Evolutionary conservation across 2,888 invertebrate species (phyloP).

Genomic region (Resseliella maxima): DNA sequence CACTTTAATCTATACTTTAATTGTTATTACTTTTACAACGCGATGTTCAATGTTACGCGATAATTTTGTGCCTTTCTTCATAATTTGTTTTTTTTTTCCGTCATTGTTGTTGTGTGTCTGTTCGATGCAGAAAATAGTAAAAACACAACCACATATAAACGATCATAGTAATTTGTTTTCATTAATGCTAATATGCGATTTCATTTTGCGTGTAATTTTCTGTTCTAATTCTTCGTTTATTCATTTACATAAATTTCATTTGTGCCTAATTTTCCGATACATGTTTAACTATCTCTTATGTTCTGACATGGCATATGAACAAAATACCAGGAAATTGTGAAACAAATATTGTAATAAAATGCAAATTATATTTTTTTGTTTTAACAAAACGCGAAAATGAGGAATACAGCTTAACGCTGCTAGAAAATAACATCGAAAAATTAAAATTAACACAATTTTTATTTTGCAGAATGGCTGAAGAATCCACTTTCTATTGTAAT

Average conservation of each 20-base stretch:
- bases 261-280: constrained; percentile 36
- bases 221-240: constrained; percentile 14
- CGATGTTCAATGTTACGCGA: constrained; percentile 18
- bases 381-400: background rate
- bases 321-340: constrained; percentile 1
- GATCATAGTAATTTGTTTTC: constrained; percentile 29
- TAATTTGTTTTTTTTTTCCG: background rate
- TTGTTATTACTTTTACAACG: constrained; percentile 34
- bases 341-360: constrained; percentile 7
- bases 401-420: background rate
- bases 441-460: background rate
- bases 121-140: background rate
- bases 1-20: constrained; percentile 43
- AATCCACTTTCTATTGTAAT: constrained; percentile 28
- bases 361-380: background rate
- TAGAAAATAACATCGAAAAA: background rate
- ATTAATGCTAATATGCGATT: constrained; percentile 47
- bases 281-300: background rate
- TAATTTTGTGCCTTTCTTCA: background rate
- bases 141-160: background rate
- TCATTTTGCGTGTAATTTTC: constrained; percentile 24
- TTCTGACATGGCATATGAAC: constrained; percentile 3
- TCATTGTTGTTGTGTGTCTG: background rate
- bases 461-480: background rate
- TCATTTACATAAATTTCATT: background rate